Base-by-base conservation (phyloP, 2,888 invertebrate species). In the Malachius bipustulatus region DNA sequence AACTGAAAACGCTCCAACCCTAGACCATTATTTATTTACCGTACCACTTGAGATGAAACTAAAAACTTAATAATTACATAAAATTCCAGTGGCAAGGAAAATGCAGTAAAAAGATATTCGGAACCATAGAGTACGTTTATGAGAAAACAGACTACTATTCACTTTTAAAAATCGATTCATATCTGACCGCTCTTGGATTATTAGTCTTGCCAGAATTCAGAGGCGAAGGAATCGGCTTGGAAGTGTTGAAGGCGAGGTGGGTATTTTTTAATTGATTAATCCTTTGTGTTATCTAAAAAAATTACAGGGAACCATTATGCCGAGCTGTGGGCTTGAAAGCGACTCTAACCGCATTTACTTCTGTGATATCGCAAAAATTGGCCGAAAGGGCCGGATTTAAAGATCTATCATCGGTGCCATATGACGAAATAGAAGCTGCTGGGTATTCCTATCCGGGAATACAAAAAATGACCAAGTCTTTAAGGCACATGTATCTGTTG, bases 271-370 rank as follows among this genome's bases (percentile, higher is more conserved):
- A 8, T 8, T 19, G 6, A 19, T 19, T 8, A 19, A 6, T 19
- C 6, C n/a, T 19, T 19, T 32, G 26, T 27, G 26, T 31, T 38
- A n/a, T n/a, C n/a, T n/a, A n/a, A n/a, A n/a, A n/a, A n/a, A n/a
- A n/a, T n/a, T 29, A 11, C 32, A 71, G 71, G 40, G 55, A 67
- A 34, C 66, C 66, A 0, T 51, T 71, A 2, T 69, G 70, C 57
- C 64, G 64, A 46, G 65, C 69, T 0, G 48, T 70, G 1, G 61
- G 59, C 9, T 46, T 71, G 11, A 65, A 59, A 34, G 59, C 67
- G 1, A 67, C 70, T 2, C 64, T 62, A 0, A 71, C 71, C 0
- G 64, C 66, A 0, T 71, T 71, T 55, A 70, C 71, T 0, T 69
- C 70, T 0, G 64, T 59, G 0, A 64, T 65, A 0, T 70, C 71